These are phyloP conservation scores for Acanthis flammea DNA, from an alignment of 2,797 vertebrate genomes.

Conservation along the genomic window DNA sequence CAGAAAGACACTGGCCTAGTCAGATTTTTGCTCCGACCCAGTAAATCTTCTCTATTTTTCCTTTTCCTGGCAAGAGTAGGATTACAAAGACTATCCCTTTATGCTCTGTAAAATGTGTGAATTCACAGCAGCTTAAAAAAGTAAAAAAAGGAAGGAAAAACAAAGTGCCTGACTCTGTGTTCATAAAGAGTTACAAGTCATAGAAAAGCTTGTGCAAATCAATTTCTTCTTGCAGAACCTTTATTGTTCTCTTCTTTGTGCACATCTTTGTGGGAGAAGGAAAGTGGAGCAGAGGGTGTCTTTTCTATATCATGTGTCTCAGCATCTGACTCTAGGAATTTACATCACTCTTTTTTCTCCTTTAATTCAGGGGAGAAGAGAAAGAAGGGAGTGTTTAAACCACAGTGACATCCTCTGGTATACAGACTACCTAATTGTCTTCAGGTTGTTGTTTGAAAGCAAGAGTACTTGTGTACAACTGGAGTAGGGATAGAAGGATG, in stretches of 20 bases:
- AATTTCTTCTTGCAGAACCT: neutral
- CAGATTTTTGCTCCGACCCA: neutral
- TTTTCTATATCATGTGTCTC: neutral
- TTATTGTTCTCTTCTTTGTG: neutral
- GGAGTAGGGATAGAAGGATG: neutral
- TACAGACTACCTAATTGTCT: neutral
- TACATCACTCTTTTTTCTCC: neutral
- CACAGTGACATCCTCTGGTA: neutral
- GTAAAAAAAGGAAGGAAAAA: neutral
- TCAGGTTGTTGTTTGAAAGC: neutral
- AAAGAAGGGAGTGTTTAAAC: neutral
- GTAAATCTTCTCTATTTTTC: neutral
- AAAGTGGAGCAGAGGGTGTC: rapidly evolving
- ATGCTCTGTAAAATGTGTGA: neutral
- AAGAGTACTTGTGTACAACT: neutral
- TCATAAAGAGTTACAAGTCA: neutral
- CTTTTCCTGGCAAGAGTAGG: neutral
- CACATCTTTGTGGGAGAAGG: neutral
- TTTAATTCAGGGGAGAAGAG: neutral
- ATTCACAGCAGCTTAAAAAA: neutral
- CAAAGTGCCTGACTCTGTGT: neutral
- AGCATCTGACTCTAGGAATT: neutral
- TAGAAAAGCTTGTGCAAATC: neutral
- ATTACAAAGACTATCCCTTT: neutral
- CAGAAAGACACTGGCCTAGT: neutral